A percentile compares a stretch with the other conserved stretches of the same genome.
Evolutionary conservation across 2,797 vertebrate genomes (phyloP).

Genomic region (Etheostoma perlongum): DNA sequence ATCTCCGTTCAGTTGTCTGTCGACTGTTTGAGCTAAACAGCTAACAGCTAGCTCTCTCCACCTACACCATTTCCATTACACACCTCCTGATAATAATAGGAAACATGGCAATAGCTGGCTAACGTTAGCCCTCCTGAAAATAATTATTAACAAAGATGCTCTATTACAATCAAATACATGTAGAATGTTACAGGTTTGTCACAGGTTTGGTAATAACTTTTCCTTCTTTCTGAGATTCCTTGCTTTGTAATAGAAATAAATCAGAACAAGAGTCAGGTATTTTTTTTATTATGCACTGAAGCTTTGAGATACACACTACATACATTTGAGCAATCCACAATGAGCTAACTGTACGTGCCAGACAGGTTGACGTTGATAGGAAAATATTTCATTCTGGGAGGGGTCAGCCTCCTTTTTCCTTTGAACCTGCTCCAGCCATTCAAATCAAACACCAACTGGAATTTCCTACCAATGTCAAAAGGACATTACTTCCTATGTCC

Average conservation of each 20-base stretch:
- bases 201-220: too few species aligned
- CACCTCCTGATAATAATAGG: too few species aligned
- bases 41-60: too few species aligned
- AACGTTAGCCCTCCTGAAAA: too few species aligned
- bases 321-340: not conserved
- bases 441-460: conserved; percentile 44
- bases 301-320: not conserved
- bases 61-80: too few species aligned
- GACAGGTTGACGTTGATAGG: conserved; percentile 35
- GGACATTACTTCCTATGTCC: conserved; percentile 48
- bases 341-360: conserved; percentile 1
- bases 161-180: too few species aligned
- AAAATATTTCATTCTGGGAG: conserved; percentile 40
- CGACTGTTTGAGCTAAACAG: too few species aligned
- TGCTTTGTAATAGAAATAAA: not conserved
- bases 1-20: too few species aligned
- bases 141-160: too few species aligned
- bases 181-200: too few species aligned
- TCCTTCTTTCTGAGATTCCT: too few species aligned
- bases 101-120: too few species aligned
- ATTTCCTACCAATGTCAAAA: conserved; percentile 52
- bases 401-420: conserved; percentile 15
- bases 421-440: conserved; percentile 63
- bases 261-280: not conserved
- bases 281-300: not conserved